These are phyloP conservation scores for Montipora capricornis DNA, from an alignment of 64 coral and sea anemone species.

Conservation along the genomic window DNA sequence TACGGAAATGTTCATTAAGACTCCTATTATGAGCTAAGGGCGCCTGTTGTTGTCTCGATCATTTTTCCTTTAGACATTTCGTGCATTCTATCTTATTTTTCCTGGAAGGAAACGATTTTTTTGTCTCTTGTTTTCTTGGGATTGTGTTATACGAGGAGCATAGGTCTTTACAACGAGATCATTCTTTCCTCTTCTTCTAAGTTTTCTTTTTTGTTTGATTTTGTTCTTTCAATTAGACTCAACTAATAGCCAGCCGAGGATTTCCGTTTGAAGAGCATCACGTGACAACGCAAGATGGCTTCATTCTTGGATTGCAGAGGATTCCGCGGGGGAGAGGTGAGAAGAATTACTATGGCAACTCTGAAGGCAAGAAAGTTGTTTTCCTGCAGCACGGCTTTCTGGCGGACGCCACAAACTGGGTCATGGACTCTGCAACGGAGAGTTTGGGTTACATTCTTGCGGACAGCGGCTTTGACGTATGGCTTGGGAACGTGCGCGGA, in stretches of 20 bases:
- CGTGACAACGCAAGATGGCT: slow-evolving; percentile 73
- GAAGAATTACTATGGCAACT: background rate
- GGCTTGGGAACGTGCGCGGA: slow-evolving; percentile 59
- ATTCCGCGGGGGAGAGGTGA: slow-evolving; percentile 56
- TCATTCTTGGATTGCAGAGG: slow-evolving; percentile 71
- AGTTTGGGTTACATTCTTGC: slow-evolving; percentile 63
- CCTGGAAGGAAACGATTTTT: no score
- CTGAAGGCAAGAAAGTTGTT: slow-evolving; percentile 49
- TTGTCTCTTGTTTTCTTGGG: no score
- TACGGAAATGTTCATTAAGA: no score
- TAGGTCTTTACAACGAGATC: no score
- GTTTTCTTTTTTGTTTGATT: background rate
- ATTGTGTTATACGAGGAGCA: no score
- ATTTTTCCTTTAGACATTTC: no score
- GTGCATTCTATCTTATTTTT: no score
- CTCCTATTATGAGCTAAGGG: no score
- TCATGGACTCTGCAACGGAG: slow-evolving; percentile 1
- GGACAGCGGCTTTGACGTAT: slow-evolving; percentile 63
- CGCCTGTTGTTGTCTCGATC: no score
- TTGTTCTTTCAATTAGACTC: background rate
- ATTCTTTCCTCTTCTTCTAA: background rate
- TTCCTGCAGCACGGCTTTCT: slow-evolving; percentile 57
- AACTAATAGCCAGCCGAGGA: slow-evolving; percentile 68
- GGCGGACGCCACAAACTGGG: slow-evolving; percentile 48
- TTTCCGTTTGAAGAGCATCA: slow-evolving; percentile 76